Conservation (phyloP, 1,140 invertebrate genomes). For the Battus philenor region DNA sequence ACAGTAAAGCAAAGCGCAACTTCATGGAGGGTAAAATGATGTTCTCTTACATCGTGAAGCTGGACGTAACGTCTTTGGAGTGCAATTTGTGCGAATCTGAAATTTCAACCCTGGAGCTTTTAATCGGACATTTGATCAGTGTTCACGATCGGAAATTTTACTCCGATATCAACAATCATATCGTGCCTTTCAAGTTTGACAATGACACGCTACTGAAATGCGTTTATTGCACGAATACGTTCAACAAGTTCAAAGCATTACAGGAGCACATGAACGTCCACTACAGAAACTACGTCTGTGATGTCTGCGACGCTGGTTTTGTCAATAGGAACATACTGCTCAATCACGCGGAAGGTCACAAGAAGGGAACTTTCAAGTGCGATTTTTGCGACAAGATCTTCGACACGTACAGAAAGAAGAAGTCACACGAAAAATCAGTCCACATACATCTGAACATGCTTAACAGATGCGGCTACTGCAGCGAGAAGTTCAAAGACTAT, state of each 20-base stretch:
- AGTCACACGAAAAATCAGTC: conserved; percentile 25
- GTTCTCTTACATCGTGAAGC: conserved; percentile 23
- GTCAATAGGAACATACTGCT: conserved; percentile 24
- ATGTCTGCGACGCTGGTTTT: conserved; percentile 40
- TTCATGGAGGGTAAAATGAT: conserved; percentile 17
- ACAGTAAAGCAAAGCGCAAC: conserved; percentile 5
- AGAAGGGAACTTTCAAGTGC: conserved; percentile 28
- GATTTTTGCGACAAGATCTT: conserved; percentile 28
- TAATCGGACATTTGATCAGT: conserved; percentile 25
- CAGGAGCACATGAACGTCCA: conserved; percentile 49
- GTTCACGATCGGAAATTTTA: conserved; percentile 24
- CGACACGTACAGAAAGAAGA: conserved; percentile 25
- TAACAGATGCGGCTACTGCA: conserved; percentile 33
- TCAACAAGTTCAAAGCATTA: conserved; percentile 24
- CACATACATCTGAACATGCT: conserved; percentile 22
- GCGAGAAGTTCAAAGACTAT: conserved; percentile 30
- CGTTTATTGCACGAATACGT: conserved; percentile 19
- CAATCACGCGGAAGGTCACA: conserved; percentile 26
- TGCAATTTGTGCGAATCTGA: conserved; percentile 25
- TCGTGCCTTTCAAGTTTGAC: conserved; percentile 39
- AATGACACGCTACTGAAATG: conserved; percentile 22
- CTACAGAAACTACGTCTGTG: conserved; percentile 41
- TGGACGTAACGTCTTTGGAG: conserved; percentile 34
- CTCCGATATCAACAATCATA: conserved; percentile 26
- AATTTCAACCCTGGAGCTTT: conserved; percentile 19